Evolutionary conservation across 1,140 invertebrate species (phyloP).

Genomic region (Drosophila sp.): DNA sequence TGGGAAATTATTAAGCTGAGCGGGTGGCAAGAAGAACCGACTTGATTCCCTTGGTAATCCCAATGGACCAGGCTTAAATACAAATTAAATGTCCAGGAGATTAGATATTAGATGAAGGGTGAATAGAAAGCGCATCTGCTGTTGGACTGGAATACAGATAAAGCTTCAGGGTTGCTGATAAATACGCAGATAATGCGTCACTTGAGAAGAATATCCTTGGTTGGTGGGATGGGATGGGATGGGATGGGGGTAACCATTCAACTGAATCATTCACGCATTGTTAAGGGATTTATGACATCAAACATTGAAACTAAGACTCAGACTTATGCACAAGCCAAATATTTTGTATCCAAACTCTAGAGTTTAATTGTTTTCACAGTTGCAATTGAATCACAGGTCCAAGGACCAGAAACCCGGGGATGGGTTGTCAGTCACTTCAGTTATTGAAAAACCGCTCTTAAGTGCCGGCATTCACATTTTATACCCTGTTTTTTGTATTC

Average conservation of each 20-base stretch:
- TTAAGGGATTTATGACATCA: slow-evolving; percentile 74
- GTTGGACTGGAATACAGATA: background rate
- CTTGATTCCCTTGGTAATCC: slow-evolving; percentile 14
- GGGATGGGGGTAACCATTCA: slow-evolving; percentile 38
- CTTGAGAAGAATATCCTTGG: slow-evolving; percentile 37
- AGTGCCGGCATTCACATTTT: slow-evolving; percentile 50
- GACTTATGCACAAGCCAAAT: slow-evolving; percentile 56
- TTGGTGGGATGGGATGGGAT: slow-evolving; percentile 11
- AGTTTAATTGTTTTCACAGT: slow-evolving; percentile 81
- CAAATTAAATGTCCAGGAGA: slow-evolving; percentile 61
- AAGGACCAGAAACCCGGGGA: slow-evolving; percentile 20
- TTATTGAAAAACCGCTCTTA: slow-evolving; percentile 68
- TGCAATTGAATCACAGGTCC: slow-evolving; percentile 49
- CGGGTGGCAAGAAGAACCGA: slow-evolving; percentile 10
- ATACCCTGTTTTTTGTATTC: slow-evolving; percentile 5
- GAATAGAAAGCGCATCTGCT: slow-evolving; percentile 35
- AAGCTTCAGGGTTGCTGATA: slow-evolving; percentile 29
- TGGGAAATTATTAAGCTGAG: slow-evolving; percentile 51
- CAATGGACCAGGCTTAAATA: slow-evolving; percentile 34
- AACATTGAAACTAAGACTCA: slow-evolving; percentile 29
- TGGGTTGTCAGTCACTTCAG: slow-evolving; percentile 71
- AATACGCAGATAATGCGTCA: slow-evolving; percentile 60
- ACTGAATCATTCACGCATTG: slow-evolving; percentile 41
- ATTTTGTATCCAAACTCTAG: slow-evolving; percentile 64
- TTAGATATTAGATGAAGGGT: slow-evolving; percentile 70